Evolutionary conservation across 1,140 invertebrate species (phyloP).

Genomic region (Chlorops oryzae): DNA sequence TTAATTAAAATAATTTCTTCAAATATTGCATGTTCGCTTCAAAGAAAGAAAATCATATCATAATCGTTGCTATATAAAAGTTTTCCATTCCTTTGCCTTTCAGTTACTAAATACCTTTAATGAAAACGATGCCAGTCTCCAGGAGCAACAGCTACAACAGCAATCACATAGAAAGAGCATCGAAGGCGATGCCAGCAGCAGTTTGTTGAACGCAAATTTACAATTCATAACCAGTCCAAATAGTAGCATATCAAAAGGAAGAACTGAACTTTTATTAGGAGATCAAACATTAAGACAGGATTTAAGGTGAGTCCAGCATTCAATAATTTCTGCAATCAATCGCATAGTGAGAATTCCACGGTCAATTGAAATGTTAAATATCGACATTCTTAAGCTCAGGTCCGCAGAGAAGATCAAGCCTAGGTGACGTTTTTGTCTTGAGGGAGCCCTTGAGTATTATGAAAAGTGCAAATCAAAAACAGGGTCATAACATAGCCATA

Average conservation of each 20-base stretch:
- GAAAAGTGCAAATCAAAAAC: no score
- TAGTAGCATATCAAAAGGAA: conserved; percentile 49
- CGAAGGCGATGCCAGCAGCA: conserved; percentile 10
- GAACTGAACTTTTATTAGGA: conserved; percentile 46
- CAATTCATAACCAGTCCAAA: conserved; percentile 33
- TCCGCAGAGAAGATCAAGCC: no score
- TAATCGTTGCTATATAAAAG: neutral
- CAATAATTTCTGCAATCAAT: no score
- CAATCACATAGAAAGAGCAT: conserved; percentile 1
- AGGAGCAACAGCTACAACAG: conserved; percentile 25
- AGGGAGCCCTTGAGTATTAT: no score
- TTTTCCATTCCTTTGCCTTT: neutral
- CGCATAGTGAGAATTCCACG: no score
- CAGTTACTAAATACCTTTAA: conserved; percentile 42
- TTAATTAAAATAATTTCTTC: neutral
- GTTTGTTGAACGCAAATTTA: conserved; percentile 12
- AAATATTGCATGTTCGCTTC: conserved; percentile 6
- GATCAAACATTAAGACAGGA: conserved; percentile 42
- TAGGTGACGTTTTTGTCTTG: no score
- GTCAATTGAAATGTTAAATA: no score
- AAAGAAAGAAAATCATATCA: neutral
- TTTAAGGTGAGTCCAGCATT: conserved; percentile 30
- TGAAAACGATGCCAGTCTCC: conserved; percentile 35
- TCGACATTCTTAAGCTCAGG: no score
- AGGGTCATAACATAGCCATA: no score